These are phyloP conservation scores for Zalophus californianus DNA, from an alignment of 2,797 vertebrate species.

Conservation along the genomic window DNA sequence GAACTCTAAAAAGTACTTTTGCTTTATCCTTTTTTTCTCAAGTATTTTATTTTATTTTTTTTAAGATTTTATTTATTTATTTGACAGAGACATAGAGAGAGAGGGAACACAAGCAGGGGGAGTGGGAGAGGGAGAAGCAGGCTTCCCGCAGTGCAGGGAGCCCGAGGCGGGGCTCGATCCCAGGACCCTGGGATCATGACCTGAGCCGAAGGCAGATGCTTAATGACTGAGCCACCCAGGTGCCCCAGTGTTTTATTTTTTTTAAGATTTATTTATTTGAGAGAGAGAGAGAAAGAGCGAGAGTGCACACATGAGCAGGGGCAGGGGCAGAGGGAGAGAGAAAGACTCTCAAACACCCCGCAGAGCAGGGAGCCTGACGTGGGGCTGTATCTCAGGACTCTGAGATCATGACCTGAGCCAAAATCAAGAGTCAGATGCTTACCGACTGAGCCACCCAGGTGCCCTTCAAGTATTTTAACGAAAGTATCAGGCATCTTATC, in stretches of 20 bases:
- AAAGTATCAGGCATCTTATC: not conserved
- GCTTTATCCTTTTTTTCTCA: not conserved
- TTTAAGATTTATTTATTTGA: not conserved
- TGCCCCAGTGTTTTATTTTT: not conserved
- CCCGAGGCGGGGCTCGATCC: rapidly evolving
- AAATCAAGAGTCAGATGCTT: not conserved
- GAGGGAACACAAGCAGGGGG: not conserved
- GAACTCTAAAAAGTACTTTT: not conserved
- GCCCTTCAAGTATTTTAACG: not conserved
- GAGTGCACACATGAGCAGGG: not conserved
- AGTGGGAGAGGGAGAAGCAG: not conserved
- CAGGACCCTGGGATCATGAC: not conserved
- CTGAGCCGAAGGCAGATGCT: not conserved
- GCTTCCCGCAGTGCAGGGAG: not conserved
- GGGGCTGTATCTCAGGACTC: not conserved
- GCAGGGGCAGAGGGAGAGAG: not conserved
- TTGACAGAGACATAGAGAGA: not conserved
- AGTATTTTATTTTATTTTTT: not conserved
- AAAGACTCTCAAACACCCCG: not conserved
- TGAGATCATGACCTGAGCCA: not conserved
- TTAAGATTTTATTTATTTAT: not conserved
- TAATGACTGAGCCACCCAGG: not conserved
- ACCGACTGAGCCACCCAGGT: not conserved
- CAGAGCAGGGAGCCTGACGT: rapidly evolving
- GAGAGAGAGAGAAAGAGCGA: not conserved